A percentile compares a stretch with the other conserved stretches of the same genome.
Conservation (phyloP, 2,888 invertebrate genomes). For the Heliconius erato region DNA sequence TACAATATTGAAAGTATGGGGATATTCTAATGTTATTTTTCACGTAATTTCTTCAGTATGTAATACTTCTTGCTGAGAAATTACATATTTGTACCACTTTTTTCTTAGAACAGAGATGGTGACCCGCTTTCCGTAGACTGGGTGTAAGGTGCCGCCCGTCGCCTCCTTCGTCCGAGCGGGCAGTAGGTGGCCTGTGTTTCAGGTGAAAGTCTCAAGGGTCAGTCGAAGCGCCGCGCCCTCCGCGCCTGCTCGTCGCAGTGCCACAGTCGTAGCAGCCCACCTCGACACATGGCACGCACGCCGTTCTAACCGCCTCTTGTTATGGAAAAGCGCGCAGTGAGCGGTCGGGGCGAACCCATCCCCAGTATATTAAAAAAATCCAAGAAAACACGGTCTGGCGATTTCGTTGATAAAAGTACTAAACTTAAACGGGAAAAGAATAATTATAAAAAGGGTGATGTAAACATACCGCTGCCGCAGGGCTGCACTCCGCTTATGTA, state of each 20-base stretch:
- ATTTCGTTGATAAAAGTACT: constrained; percentile 78
- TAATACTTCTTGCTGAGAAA: not conserved
- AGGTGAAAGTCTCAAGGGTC: constrained; percentile 58
- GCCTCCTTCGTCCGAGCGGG: constrained; percentile 71
- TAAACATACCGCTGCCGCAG: constrained; percentile 81
- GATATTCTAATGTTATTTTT: not conserved
- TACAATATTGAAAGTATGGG: not conserved
- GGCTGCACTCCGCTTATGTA: constrained; percentile 96
- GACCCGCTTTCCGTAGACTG: constrained; percentile 77
- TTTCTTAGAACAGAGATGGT: constrained; percentile 61
- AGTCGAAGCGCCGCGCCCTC: constrained; percentile 82
- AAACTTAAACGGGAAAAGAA: constrained; percentile 80
- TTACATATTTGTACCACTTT: constrained; percentile 34
- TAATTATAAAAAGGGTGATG: constrained; percentile 72
- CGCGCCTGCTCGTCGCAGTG: constrained; percentile 79
- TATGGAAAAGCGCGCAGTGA: constrained; percentile 80
- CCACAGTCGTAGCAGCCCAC: constrained; percentile 54
- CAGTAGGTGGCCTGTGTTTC: constrained; percentile 60
- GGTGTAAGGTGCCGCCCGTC: constrained; percentile 70
- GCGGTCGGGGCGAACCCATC: constrained; percentile 79
- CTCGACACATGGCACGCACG: constrained; percentile 63
- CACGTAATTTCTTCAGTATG: not conserved
- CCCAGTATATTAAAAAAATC: constrained; percentile 82
- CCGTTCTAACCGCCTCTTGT: constrained; percentile 64
- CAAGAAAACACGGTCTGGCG: constrained; percentile 72